These are phyloP conservation scores for Mesembrinibis cayennensis DNA, from an alignment of 2,113 vertebrate species.

Conservation along the genomic window DNA sequence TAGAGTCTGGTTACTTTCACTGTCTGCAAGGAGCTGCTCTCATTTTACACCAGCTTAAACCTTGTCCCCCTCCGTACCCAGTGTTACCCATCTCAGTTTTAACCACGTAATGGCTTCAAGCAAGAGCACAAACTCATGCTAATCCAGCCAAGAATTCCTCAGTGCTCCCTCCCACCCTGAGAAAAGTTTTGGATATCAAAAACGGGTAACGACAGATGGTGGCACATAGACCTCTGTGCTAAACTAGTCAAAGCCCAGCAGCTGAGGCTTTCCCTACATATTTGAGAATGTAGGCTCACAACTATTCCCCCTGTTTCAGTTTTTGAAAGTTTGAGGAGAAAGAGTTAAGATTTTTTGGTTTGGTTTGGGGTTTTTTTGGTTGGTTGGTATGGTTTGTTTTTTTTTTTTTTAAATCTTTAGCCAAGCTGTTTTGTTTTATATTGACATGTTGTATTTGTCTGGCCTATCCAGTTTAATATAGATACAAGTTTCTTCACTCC, in stretches of 20 bases:
- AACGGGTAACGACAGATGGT: neutral
- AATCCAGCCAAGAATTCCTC: slow-evolving; percentile 13
- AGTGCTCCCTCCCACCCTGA: neutral
- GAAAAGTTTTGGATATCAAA: neutral
- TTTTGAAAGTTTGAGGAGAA: neutral
- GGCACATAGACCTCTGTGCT: neutral
- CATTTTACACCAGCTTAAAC: neutral
- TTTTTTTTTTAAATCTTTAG: neutral
- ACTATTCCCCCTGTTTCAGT: neutral
- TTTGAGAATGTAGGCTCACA: neutral
- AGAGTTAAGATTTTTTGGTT: neutral
- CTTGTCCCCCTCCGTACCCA: neutral
- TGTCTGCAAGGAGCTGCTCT: neutral
- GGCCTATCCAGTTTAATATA: neutral
- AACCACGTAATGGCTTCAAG: neutral
- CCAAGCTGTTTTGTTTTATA: neutral
- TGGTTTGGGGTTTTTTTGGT: neutral
- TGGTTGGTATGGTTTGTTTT: too few species aligned
- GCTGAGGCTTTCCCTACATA: neutral
- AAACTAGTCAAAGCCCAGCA: neutral
- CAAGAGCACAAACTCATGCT: neutral
- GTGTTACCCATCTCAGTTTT: neutral
- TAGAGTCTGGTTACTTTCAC: neutral
- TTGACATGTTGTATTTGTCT: neutral
- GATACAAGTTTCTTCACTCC: neutral